Base-by-base conservation (phyloP, 2,888 invertebrate genomes). In the Gordius sp. region DNA sequence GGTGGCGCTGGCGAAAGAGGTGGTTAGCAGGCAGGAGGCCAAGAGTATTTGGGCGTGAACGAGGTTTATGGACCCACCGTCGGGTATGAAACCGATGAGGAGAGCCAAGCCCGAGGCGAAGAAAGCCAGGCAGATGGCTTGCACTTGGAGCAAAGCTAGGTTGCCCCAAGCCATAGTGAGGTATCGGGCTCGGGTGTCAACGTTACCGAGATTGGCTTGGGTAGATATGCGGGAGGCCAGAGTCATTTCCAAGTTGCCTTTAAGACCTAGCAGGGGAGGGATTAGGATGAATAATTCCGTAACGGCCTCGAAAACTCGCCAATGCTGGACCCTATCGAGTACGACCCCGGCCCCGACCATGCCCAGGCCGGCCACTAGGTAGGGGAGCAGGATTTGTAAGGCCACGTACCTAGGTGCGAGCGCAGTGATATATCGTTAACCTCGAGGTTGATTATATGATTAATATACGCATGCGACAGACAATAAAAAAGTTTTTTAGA, bases 161-260 rank as follows among this genome's bases (percentile, higher is more conserved):
- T 58, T 58, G 16, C 58, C 57, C 2, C 54, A 24, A 24, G 56
- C 56, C 23, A 57, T 57, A 8, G n/a, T 4, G 56, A 54, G 56
- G 16, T 56, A 39, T 20, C 39, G 33, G 13, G 16, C 39, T 13
- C 13, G 39, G 13, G 8, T 39, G 39, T 77, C 75, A 81, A 87
- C 81, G 65, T 83, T 81, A 28, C 87, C 87, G 59, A 87, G 73
- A 70, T 89, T 85, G 1, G 85, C 84, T 72, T 72, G 62, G 33
- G 91, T 93, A 18, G 87, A 87, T n/a, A 93, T 74, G 39, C 91
- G 76, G 1, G 87, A 87, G 1, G 91, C 91, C 59, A 93, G 72
- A 60, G 87, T 89, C 86, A 87, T 91, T 72, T 91, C 89, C 65
- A 91, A 73, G 70, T 91, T 91, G 61, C 47, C 91, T 74, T 84